Evolutionary conservation across 1,140 invertebrate genomes (phyloP).

Genomic region (Drosophila tsacasi): DNA sequence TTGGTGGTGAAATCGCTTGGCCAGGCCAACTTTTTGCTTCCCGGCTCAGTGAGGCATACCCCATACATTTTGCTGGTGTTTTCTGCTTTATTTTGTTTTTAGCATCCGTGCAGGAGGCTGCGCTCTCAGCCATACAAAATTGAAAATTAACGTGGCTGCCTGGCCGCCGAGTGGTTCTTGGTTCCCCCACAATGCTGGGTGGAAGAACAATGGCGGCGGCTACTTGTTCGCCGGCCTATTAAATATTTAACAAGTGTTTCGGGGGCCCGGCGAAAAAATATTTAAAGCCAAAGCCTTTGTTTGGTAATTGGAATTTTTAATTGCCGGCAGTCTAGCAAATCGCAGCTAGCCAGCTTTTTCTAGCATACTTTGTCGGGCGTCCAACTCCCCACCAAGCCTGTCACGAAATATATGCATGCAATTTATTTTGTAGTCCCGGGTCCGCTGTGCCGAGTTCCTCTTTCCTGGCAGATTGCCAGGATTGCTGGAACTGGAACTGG

Average conservation of each 20-base stretch:
- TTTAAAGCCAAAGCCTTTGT: slow-evolving; percentile 62
- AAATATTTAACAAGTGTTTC: slow-evolving; percentile 72
- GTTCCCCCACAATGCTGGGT: slow-evolving; percentile 9
- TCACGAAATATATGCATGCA: slow-evolving; percentile 51
- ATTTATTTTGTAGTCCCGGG: slow-evolving; percentile 56
- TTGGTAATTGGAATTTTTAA: slow-evolving; percentile 62
- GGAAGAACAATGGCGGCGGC: slow-evolving; percentile 51
- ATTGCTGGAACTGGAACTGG: slow-evolving; percentile 11
- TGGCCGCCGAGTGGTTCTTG: slow-evolving; percentile 47
- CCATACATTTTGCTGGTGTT: slow-evolving; percentile 32
- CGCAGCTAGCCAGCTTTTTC: slow-evolving; percentile 15
- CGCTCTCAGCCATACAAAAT: slow-evolving; percentile 68
- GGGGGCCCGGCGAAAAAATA: slow-evolving; percentile 32
- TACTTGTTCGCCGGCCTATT: slow-evolving; percentile 65
- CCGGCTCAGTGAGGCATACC: slow-evolving; percentile 39
- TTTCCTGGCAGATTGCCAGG: slow-evolving; percentile 60
- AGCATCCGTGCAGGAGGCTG: not conserved
- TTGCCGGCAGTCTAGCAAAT: slow-evolving; percentile 37
- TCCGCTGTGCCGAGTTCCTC: not conserved
- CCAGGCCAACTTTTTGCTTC: slow-evolving; percentile 57
- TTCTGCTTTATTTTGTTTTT: slow-evolving; percentile 26
- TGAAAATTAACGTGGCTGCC: slow-evolving; percentile 74
- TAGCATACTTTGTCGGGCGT: slow-evolving; percentile 52
- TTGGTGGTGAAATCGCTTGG: slow-evolving; percentile 62
- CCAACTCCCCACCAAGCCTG: slow-evolving; percentile 21